Evolutionary conservation across 2,797 vertebrate species (phyloP).

Genomic region (Pantherophis alleghaniensis): DNA sequence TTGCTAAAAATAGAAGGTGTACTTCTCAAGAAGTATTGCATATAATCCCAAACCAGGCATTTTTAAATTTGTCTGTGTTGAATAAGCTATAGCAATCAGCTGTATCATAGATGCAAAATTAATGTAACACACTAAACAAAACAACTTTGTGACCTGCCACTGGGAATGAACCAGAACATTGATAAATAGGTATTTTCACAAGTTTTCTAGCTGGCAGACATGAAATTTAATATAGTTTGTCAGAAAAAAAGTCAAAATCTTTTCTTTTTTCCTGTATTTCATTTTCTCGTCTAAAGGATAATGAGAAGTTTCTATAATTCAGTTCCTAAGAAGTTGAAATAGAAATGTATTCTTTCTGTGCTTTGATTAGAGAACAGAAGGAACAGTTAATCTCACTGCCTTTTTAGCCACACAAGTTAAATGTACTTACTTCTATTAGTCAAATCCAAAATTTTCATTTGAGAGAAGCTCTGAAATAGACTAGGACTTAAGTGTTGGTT

Average conservation of each 20-base stretch:
- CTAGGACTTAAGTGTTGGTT: not conserved
- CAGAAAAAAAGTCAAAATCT: not conserved
- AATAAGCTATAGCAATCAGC: not conserved
- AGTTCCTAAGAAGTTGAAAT: not conserved
- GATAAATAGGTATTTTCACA: not conserved
- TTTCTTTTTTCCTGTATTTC: not conserved
- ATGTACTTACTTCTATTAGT: not conserved
- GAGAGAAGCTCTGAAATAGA: not conserved
- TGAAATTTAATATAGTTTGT: not conserved
- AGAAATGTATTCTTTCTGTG: not conserved
- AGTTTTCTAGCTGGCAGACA: not conserved
- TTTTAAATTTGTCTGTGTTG: not conserved
- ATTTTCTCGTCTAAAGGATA: not conserved
- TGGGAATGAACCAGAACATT: not conserved
- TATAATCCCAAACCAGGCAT: not conserved
- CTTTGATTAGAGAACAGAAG: not conserved
- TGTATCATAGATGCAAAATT: not conserved
- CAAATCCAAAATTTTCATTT: not conserved
- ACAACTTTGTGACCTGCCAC: not conserved
- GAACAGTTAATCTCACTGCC: not conserved
- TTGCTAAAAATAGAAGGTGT: not conserved
- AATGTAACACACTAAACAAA: not conserved
- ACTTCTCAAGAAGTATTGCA: not conserved
- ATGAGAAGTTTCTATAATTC: not conserved
- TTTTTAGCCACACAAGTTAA: not conserved